Conservation (phyloP, 2,113 vertebrate genomes). For the Electrona antarctica region DNA sequence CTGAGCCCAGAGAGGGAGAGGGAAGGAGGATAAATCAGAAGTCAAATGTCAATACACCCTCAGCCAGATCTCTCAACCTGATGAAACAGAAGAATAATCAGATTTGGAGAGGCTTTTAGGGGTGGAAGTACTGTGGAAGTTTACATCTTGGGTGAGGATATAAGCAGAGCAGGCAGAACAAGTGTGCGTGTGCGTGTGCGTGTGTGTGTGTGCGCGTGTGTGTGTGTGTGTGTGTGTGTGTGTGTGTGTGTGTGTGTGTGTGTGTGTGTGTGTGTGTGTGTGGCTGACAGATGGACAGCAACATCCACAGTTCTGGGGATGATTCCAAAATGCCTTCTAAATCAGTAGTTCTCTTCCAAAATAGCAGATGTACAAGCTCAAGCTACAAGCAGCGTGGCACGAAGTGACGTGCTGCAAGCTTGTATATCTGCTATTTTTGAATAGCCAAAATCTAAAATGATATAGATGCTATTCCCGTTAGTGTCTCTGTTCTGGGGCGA, state of each 20-base stretch:
- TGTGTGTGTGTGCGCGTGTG: constrained; percentile 7
- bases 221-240: background rate
- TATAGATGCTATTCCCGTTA: no score
- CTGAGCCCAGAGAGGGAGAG: constrained; percentile 40
- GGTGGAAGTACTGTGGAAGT: constrained; percentile 34
- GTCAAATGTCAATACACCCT: constrained; percentile 66
- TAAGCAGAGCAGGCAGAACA: constrained; percentile 56
- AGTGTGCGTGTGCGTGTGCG: background rate
- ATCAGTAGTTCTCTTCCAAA: no score
- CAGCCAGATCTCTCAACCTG: constrained; percentile 66
- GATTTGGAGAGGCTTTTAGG: constrained; percentile 59
- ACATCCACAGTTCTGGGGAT: background rate
- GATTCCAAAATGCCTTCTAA: no score
- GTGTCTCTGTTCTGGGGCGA: background rate
- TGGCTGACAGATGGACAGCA: background rate
- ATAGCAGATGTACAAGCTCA: no score
- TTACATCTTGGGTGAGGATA: constrained; percentile 57
- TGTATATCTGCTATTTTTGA: no score
- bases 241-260: constrained; percentile 12
- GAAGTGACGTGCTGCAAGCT: no score
- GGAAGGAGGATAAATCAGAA: constrained; percentile 54
- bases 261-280: constrained; percentile 4
- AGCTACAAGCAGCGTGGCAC: no score
- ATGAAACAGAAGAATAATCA: constrained; percentile 70
- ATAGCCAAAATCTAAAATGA: no score